Evolutionary conservation across 2,113 vertebrate species (phyloP).

Genomic region (Rattus rattus): DNA sequence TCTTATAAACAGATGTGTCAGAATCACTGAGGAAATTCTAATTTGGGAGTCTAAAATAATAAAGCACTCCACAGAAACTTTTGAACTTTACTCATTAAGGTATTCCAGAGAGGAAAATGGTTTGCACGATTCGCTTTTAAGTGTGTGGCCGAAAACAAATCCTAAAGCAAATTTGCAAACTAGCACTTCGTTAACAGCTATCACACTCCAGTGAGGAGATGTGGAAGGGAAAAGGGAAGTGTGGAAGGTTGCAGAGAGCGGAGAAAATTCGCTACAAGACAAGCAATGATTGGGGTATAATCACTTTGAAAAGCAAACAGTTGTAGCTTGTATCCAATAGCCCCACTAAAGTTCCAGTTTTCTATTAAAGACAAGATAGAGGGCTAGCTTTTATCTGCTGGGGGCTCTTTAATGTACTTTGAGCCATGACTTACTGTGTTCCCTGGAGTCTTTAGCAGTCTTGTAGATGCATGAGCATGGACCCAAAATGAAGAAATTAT

Average conservation of each 20-base stretch:
- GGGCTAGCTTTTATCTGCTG: neutral
- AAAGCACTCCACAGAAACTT: neutral
- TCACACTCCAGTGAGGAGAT: neutral
- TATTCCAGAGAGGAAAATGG: conserved; percentile 29
- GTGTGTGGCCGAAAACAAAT: neutral
- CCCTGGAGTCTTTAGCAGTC: neutral
- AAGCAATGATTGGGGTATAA: neutral
- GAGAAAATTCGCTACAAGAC: neutral
- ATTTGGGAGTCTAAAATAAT: conserved; percentile 6
- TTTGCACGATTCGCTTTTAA: neutral
- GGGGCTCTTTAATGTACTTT: neutral
- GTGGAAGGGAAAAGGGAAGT: neutral
- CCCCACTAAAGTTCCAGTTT: neutral
- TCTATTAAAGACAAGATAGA: neutral
- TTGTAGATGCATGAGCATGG: neutral
- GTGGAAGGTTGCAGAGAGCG: neutral
- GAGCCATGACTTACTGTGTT: fast-evolving
- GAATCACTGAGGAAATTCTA: neutral
- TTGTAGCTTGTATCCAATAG: neutral
- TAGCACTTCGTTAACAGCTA: neutral
- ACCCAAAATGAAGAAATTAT: neutral
- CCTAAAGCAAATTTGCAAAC: neutral
- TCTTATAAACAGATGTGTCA: conserved; percentile 19
- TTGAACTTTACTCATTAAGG: conserved; percentile 31
- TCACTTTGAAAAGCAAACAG: neutral